These are phyloP conservation scores for Cantharis rufa DNA, from an alignment of 2,888 invertebrate genomes.

Conservation along the genomic window DNA sequence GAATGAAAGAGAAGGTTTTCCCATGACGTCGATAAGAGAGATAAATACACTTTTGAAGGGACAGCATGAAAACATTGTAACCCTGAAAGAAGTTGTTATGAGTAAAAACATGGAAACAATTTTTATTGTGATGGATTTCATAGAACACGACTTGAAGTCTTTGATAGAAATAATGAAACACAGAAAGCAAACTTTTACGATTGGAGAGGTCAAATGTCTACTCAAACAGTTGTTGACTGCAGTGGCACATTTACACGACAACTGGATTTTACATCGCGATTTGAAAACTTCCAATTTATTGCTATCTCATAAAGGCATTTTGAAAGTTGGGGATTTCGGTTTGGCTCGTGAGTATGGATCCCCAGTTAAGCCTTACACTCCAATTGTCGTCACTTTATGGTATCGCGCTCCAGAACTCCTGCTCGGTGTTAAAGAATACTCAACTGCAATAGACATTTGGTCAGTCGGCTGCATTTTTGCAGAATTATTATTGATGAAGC, in stretches of 20 bases:
- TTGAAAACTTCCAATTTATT: constrained; percentile 97
- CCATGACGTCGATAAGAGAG: constrained; percentile 96
- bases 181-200: constrained; percentile 77
- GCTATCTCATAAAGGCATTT: constrained; percentile 82
- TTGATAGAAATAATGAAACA: constrained; percentile 96
- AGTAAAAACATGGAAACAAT: constrained; percentile 99
- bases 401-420: constrained; percentile 96
- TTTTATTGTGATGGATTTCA: constrained; percentile 98
- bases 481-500: constrained; percentile 92
- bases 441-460: constrained; percentile 98
- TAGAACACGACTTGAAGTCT: constrained; percentile 97
- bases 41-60: constrained; percentile 97
- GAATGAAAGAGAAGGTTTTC: constrained; percentile 99
- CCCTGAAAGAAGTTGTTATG: constrained; percentile 97
- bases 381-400: constrained; percentile 97
- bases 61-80: constrained; percentile 96
- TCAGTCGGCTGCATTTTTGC: constrained; percentile 97
- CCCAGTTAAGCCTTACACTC: constrained; percentile 94
- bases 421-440: constrained; percentile 89
- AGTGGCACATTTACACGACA: constrained; percentile 96
- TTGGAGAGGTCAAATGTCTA: constrained; percentile 92
- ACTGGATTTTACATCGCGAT: constrained; percentile 98
- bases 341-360: constrained; percentile 97
- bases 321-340: constrained; percentile 83
- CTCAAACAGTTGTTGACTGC: constrained; percentile 89